These are phyloP conservation scores for Cranoglanis bouderius DNA, from an alignment of 2,113 vertebrate species.

Conservation along the genomic window DNA sequence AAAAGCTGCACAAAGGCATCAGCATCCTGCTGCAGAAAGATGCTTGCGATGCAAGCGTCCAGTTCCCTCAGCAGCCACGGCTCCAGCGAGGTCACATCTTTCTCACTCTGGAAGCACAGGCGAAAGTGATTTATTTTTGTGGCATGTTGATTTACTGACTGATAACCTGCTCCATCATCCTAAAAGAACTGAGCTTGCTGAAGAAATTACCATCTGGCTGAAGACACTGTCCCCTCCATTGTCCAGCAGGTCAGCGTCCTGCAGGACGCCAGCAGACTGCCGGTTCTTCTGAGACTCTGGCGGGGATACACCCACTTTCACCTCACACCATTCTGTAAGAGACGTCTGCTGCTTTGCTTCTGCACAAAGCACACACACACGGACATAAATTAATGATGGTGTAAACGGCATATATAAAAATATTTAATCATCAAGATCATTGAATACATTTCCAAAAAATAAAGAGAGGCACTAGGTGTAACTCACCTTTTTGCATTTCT, in stretches of 20 bases:
- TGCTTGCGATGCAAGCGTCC: slow-evolving; percentile 88
- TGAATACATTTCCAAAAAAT: not conserved
- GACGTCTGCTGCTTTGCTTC: slow-evolving; percentile 82
- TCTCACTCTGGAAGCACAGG: slow-evolving; percentile 73
- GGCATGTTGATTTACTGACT: not conserved
- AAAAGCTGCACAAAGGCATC: slow-evolving; percentile 88
- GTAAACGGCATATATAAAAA: not conserved
- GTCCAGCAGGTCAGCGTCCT: slow-evolving; percentile 71
- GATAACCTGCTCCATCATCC: not conserved
- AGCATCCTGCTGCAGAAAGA: slow-evolving; percentile 84
- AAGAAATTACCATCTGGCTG: slow-evolving; percentile 75
- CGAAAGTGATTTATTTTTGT: not conserved
- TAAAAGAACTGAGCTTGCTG: not conserved
- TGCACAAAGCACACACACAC: slow-evolving; percentile 55
- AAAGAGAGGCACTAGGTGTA: not conserved
- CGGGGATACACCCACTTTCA: slow-evolving; percentile 64
- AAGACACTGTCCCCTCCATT: slow-evolving; percentile 71
- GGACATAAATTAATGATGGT: not conserved
- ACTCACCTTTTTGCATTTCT: slow-evolving; percentile 83
- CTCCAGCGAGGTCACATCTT: slow-evolving; percentile 78
- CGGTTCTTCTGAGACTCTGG: slow-evolving; percentile 66
- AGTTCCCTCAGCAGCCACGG: slow-evolving; percentile 88
- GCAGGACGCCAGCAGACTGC: slow-evolving; percentile 59
- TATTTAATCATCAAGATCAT: not conserved
- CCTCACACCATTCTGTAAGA: slow-evolving; percentile 84